Percentiles rank a stretch among this genome's conserved stretches.
phyloP scores from a whole-genome alignment of 2,888 invertebrate species.

The Chymomyza amoena region DNA sequence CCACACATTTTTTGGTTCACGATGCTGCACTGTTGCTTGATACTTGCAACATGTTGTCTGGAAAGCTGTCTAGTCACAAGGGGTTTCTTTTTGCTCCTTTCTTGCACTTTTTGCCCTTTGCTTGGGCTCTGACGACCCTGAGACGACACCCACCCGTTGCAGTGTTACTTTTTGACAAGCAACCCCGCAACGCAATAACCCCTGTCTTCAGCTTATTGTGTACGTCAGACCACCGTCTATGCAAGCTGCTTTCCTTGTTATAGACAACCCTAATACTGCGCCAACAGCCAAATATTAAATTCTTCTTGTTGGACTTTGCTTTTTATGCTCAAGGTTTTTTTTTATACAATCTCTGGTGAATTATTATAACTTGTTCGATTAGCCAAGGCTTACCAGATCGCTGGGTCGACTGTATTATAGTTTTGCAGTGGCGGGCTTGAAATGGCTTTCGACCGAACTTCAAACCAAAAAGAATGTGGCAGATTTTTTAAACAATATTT shows the following conservation, averaged over 20 bases:
- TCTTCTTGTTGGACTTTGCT: slow-evolving; percentile 27
- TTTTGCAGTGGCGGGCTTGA: no score
- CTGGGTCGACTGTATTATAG: neutral
- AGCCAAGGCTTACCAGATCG: neutral
- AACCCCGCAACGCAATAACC: slow-evolving; percentile 22
- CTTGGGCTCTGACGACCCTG: slow-evolving; percentile 36
- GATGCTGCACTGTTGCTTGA: slow-evolving; percentile 3
- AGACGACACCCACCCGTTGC: slow-evolving; percentile 22
- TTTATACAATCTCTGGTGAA: slow-evolving; percentile 31
- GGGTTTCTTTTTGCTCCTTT: slow-evolving; percentile 21
- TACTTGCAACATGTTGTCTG: slow-evolving; percentile 31
- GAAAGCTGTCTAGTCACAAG: slow-evolving; percentile 48
- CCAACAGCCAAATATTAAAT: neutral
- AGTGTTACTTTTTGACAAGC: slow-evolving; percentile 8
- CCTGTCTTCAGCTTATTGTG: neutral
- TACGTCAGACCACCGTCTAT: slow-evolving; percentile 33
- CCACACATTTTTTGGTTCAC: slow-evolving; percentile 34
- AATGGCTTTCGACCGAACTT: slow-evolving; percentile 38
- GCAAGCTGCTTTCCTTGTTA: slow-evolving; percentile 26
- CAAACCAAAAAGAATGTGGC: no score
- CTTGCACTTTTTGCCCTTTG: slow-evolving; percentile 36
- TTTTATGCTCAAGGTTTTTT: slow-evolving; percentile 1
- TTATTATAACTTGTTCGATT: slow-evolving; percentile 13
- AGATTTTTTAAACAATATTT: no score
- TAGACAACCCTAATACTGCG: slow-evolving; percentile 43